Percentiles rank a stretch among this genome's conserved stretches.
phyloP scores from a whole-genome alignment of 2,888 invertebrate genomes.

The Caenorhabditis angaria region DNA sequence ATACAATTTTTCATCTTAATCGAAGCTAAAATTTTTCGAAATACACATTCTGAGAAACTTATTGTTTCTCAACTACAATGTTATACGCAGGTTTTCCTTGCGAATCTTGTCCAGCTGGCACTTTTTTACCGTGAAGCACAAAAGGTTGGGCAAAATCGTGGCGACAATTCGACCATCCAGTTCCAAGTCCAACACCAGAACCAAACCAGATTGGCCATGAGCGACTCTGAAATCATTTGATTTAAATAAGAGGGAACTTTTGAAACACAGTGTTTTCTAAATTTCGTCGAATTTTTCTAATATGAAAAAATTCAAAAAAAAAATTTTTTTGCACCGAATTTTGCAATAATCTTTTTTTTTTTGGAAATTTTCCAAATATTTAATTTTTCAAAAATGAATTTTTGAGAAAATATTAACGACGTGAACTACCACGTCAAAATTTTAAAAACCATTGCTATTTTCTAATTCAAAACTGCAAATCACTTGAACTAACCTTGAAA shows the following conservation, averaged over 20 bases:
- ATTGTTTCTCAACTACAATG: conserved; percentile 48
- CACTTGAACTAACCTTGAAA: conserved; percentile 76
- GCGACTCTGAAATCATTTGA: conserved; percentile 79
- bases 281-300: neutral
- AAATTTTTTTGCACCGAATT: conserved; percentile 8
- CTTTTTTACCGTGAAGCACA: conserved; percentile 72
- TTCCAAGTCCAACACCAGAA: conserved; percentile 87
- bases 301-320: neutral
- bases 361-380: conserved; percentile 7
- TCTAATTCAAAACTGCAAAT: neutral
- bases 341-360: neutral
- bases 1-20: neutral
- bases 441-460: neutral
- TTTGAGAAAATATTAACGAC: no score
- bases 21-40: neutral
- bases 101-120: conserved; percentile 62
- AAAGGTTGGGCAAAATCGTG: conserved; percentile 76
- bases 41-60: neutral
- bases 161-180: conserved; percentile 89
- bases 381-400: no score
- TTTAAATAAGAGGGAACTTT: no score
- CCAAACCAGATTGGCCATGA: conserved; percentile 89
- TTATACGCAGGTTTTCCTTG: conserved; percentile 58
- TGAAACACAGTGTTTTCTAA: no score
- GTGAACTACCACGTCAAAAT: no score